phyloP scores from a whole-genome alignment of 35 echinoderm and acorn worm genomes.

The Anneissia japonica region DNA sequence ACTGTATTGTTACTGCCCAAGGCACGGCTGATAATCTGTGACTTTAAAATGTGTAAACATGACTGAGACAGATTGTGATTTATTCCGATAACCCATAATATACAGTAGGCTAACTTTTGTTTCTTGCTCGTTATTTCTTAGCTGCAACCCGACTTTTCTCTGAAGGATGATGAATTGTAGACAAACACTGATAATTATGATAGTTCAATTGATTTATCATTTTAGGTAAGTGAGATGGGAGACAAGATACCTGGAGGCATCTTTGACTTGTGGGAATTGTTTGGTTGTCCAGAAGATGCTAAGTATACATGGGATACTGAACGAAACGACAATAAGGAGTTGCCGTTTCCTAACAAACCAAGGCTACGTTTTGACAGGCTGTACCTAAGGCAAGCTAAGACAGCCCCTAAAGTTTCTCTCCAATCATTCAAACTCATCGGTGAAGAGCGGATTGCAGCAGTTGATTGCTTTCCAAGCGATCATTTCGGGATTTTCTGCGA shows the following conservation, averaged over 20 bases:
- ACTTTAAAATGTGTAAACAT: too few species aligned
- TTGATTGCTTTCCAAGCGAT: conserved; percentile 59
- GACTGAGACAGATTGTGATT: too few species aligned
- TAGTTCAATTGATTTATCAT: neutral
- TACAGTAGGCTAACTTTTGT: too few species aligned
- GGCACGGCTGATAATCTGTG: too few species aligned
- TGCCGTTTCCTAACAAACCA: conserved; percentile 17
- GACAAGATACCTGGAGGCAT: conserved; percentile 22
- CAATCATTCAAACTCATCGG: conserved; percentile 34
- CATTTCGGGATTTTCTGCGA: conserved; percentile 63
- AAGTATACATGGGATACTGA: conserved; percentile 51
- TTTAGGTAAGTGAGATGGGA: neutral
- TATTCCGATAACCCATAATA: too few species aligned
- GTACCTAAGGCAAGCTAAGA: conserved; percentile 23
- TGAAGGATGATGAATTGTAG: too few species aligned
- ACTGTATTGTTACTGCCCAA: too few species aligned
- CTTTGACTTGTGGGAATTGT: conserved; percentile 43
- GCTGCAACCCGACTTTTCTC: too few species aligned
- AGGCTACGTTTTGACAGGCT: conserved; percentile 46
- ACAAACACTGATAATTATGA: too few species aligned
- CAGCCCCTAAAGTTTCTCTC: neutral
- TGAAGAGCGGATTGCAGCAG: conserved; percentile 15
- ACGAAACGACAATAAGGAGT: conserved; percentile 40
- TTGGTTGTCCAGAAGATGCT: conserved; percentile 1
- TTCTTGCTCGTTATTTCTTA: too few species aligned